These are phyloP conservation scores for Melanotaenia trifasciata DNA, from an alignment of 2,797 vertebrate genomes.

Conservation along the genomic window DNA sequence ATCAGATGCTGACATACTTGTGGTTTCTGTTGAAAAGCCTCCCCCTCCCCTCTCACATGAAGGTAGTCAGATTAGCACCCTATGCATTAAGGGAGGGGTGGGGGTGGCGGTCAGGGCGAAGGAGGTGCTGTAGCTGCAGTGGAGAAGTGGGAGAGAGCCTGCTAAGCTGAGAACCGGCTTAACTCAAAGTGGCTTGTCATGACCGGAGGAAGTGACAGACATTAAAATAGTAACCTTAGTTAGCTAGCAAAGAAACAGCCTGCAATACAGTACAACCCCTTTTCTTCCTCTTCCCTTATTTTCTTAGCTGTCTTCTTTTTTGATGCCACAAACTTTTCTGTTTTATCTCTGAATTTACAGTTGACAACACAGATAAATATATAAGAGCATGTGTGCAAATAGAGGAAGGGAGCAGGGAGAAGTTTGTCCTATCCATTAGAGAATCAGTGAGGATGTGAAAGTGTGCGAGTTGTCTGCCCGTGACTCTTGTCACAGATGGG, in stretches of 20 bases:
- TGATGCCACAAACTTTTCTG: constrained; percentile 3
- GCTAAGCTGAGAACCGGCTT: constrained; percentile 81
- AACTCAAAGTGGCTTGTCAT: constrained; percentile 84
- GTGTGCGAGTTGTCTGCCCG: constrained; percentile 50
- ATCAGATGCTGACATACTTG: constrained; percentile 44
- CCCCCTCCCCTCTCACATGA: constrained; percentile 49
- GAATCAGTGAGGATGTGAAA: constrained; percentile 76
- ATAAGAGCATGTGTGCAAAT: constrained; percentile 32
- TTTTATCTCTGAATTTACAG: neutral
- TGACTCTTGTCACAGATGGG: constrained; percentile 79
- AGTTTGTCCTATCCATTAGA: constrained; percentile 42
- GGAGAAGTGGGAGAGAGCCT: constrained; percentile 68
- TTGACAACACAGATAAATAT: constrained; percentile 1
- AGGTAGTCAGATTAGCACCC: constrained; percentile 73
- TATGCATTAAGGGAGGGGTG: constrained; percentile 45
- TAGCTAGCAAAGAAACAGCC: constrained; percentile 68
- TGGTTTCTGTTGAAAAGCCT: constrained; percentile 50
- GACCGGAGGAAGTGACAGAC: constrained; percentile 83
- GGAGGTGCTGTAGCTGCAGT: constrained; percentile 48
- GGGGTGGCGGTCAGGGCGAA: constrained; percentile 28
- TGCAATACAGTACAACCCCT: neutral
- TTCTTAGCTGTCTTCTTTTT: neutral
- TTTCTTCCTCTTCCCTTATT: neutral
- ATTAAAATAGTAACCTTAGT: constrained; percentile 83
- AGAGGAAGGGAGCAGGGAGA: constrained; percentile 60